These are phyloP conservation scores for Orestias chungarensis DNA, from an alignment of 2,797 vertebrate genomes.

Conservation along the genomic window DNA sequence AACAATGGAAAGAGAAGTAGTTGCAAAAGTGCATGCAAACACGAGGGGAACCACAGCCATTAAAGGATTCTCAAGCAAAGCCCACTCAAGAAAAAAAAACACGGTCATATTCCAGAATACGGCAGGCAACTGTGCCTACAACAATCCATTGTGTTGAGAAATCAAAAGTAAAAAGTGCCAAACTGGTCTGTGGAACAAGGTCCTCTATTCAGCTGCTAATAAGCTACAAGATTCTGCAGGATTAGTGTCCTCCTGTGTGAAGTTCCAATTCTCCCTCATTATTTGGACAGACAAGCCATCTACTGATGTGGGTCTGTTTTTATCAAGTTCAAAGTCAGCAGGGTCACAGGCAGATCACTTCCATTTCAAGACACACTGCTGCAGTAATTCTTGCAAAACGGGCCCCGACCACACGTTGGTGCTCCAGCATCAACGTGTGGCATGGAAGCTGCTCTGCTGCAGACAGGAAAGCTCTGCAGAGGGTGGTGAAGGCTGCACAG, in stretches of 20 bases:
- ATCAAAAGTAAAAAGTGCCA: background rate
- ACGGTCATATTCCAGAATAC: background rate
- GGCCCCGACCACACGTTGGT: too few species aligned
- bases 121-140: background rate
- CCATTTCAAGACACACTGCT: background rate
- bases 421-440: too few species aligned
- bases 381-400: background rate
- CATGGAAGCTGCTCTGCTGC: too few species aligned
- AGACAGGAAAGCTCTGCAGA: too few species aligned
- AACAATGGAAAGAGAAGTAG: background rate
- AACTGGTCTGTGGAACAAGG: background rate
- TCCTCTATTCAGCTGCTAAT: background rate
- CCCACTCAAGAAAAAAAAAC: background rate
- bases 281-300: background rate
- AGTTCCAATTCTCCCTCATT: background rate
- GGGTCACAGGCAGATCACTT: background rate
- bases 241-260: background rate
- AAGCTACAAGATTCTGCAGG: background rate
- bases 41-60: background rate
- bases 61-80: background rate
- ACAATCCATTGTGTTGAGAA: background rate
- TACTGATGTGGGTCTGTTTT: background rate
- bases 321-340: background rate
- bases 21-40: background rate
- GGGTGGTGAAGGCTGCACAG: too few species aligned